These are phyloP conservation scores for Eufriesea mexicana DNA, from an alignment of 1,140 invertebrate species.

Conservation along the genomic window DNA sequence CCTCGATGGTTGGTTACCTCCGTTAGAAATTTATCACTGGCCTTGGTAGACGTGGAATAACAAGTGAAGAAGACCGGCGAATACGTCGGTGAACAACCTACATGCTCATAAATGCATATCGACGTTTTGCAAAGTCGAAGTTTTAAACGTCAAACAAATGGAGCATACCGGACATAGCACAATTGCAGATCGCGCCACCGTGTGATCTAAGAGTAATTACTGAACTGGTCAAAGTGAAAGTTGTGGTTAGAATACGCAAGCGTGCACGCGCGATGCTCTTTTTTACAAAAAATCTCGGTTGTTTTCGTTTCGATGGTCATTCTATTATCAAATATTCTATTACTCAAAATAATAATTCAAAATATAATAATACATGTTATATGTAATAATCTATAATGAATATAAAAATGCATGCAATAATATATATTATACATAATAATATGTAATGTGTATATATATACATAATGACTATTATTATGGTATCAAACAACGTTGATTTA, in stretches of 20 bases:
- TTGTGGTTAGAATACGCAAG: not conserved
- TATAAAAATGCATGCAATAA: not conserved
- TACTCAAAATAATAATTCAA: not conserved
- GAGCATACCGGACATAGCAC: slow-evolving; percentile 18
- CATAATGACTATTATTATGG: not conserved
- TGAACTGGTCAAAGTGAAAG: slow-evolving; percentile 15
- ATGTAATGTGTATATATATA: too few relatives aligned
- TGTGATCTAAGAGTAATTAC: slow-evolving; percentile 42
- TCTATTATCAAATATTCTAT: not conserved
- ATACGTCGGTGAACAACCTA: slow-evolving; percentile 40
- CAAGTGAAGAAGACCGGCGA: slow-evolving; percentile 3
- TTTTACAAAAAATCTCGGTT: not conserved
- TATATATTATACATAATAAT: not conserved
- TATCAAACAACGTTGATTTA: slow-evolving; percentile 29
- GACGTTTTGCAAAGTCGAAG: not conserved
- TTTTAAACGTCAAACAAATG: slow-evolving; percentile 26
- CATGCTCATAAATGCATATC: slow-evolving; percentile 52
- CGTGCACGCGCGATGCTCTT: not conserved
- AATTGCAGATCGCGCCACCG: not conserved
- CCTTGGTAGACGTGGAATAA: not conserved
- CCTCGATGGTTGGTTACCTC: not conserved
- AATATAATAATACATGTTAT: not conserved
- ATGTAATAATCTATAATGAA: too few relatives aligned
- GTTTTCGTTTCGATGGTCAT: not conserved
- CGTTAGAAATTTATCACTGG: not conserved